phyloP scores from a whole-genome alignment of 2,888 invertebrate genomes.

The Lasius fuliginosus region DNA sequence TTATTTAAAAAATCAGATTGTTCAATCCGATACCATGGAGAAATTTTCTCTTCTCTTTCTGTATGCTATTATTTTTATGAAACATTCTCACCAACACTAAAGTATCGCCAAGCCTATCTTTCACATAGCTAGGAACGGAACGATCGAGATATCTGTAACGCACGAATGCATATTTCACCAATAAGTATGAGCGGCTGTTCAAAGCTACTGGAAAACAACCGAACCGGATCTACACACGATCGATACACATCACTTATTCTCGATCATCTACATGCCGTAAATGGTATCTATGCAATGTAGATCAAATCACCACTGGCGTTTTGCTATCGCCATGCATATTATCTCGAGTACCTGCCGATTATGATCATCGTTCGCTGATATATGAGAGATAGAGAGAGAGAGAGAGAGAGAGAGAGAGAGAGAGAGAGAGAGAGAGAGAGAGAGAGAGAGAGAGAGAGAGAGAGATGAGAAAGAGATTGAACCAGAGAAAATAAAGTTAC shows the following conservation, averaged over 20 bases:
- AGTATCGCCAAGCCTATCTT: background rate
- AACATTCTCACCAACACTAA: background rate
- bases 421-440: background rate
- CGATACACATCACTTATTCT: conserved; percentile 59
- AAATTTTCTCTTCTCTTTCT: background rate
- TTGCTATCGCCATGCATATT: conserved; percentile 58
- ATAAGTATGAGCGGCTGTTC: conserved; percentile 20
- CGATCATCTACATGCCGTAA: conserved; percentile 55
- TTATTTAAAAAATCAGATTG: background rate
- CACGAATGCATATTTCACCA: conserved; percentile 18
- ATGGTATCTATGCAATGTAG: conserved; percentile 61
- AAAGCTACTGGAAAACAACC: conserved; percentile 44
- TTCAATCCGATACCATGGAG: background rate
- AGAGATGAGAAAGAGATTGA: background rate
- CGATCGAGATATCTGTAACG: conserved; percentile 15
- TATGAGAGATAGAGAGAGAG: conserved; percentile 1
- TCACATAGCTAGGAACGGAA: background rate
- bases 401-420: conserved; percentile 18
- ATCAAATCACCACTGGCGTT: conserved; percentile 59
- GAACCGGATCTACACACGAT: conserved; percentile 47
- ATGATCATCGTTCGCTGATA: conserved; percentile 52
- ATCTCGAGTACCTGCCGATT: conserved; percentile 55
- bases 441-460: conserved; percentile 1
- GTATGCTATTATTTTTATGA: background rate
- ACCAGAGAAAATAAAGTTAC: background rate